Conservation (phyloP, 2,797 vertebrate species). For the Rhinogobio ventralis region DNA sequence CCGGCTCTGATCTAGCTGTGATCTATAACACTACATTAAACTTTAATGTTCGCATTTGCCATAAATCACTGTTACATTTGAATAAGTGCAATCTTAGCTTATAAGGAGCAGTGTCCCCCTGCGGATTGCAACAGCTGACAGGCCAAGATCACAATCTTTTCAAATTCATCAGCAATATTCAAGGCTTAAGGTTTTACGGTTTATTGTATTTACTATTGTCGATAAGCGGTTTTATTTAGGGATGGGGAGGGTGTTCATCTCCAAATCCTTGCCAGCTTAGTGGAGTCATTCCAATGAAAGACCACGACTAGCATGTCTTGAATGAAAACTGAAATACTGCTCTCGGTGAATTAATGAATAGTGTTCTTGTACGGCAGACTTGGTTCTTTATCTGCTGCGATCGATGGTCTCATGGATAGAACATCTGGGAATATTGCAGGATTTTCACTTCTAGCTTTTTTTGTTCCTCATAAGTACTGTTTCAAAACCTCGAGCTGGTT, state of each 20-base stretch:
- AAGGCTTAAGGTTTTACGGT: constrained; percentile 49
- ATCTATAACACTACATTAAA: not conserved
- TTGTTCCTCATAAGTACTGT: constrained; percentile 26
- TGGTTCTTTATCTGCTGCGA: constrained; percentile 46
- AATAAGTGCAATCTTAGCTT: not conserved
- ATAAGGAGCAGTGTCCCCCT: not conserved
- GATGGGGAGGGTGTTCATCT: constrained; percentile 25
- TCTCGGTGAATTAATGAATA: constrained; percentile 48
- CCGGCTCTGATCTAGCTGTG: not conserved
- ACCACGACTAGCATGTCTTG: constrained; percentile 31
- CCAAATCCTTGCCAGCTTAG: constrained; percentile 41
- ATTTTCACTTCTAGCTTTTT: constrained; percentile 45
- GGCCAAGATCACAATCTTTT: constrained; percentile 37
- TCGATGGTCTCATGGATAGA: constrained; percentile 50
- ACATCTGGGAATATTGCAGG: constrained; percentile 39
- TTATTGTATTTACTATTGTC: constrained; percentile 38
- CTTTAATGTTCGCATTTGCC: constrained; percentile 13
- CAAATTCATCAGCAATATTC: constrained; percentile 47
- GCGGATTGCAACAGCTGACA: not conserved
- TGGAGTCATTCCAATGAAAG: constrained; percentile 36
- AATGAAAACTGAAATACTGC: constrained; percentile 23
- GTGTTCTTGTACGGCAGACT: constrained; percentile 29
- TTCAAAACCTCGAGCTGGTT: constrained; percentile 60
- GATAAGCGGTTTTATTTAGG: constrained; percentile 43
- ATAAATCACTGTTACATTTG: not conserved